A percentile compares a stretch with the other conserved stretches of the same genome.
phyloP scores from a whole-genome alignment of 2,113 vertebrate species.

The Phyllostomus discolor region DNA sequence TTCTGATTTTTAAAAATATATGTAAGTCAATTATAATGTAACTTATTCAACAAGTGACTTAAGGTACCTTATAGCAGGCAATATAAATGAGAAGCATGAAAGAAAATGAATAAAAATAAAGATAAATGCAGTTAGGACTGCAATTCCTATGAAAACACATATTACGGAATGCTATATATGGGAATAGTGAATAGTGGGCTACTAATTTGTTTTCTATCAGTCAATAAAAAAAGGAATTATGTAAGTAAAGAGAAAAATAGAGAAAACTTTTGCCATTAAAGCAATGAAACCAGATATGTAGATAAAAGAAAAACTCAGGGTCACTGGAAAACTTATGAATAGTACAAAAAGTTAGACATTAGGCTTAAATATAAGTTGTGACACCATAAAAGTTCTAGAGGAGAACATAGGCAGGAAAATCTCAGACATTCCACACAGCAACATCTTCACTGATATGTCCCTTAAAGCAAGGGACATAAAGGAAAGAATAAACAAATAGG shows the following conservation, averaged over 20 bases:
- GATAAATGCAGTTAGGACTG: background rate
- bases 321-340: background rate
- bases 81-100: background rate
- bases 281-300: background rate
- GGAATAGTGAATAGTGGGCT: background rate
- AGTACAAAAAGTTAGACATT: background rate
- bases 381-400: too few relatives aligned
- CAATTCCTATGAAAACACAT: background rate
- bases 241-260: background rate
- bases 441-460: too few relatives aligned
- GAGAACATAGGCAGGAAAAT: too few relatives aligned
- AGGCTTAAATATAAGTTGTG: too few relatives aligned
- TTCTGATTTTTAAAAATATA: background rate
- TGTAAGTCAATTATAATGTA: background rate
- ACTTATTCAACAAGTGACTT: background rate
- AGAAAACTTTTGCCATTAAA: background rate
- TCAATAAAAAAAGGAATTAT: background rate
- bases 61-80: background rate
- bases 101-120: background rate
- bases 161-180: background rate
- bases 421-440: too few relatives aligned
- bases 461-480: too few relatives aligned
- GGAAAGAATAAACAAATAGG: too few relatives aligned
- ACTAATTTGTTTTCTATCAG: background rate
- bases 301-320: background rate